Conservation (phyloP, 1,140 invertebrate species). For the Acromyrmex heyeri region DNA sequence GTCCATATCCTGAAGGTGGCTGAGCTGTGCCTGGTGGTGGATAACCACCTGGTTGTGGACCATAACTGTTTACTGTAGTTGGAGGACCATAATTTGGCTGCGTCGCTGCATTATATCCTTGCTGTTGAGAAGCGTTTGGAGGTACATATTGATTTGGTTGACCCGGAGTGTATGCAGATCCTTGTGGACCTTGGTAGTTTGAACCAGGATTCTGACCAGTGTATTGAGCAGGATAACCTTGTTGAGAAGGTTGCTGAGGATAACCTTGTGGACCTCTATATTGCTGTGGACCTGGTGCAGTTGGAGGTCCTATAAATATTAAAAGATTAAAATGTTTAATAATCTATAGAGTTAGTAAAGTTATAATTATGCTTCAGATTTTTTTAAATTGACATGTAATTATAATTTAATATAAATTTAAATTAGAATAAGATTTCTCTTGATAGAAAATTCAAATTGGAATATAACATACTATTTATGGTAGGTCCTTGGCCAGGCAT, state of each 20-base stretch:
- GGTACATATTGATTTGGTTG: slow-evolving; percentile 85
- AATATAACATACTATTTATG: slow-evolving; percentile 81
- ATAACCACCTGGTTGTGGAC: slow-evolving; percentile 83
- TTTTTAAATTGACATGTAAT: neutral
- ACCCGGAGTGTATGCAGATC: slow-evolving; percentile 80
- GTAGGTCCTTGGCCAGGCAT: slow-evolving; percentile 84
- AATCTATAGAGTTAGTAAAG: neutral
- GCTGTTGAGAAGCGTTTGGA: slow-evolving; percentile 82
- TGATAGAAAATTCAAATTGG: slow-evolving; percentile 8
- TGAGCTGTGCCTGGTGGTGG: slow-evolving; percentile 82
- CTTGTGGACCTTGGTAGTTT: slow-evolving; percentile 85
- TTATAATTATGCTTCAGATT: neutral
- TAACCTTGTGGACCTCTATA: slow-evolving; percentile 87
- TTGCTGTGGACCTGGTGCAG: slow-evolving; percentile 84
- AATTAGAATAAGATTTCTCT: slow-evolving; percentile 9
- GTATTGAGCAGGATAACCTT: slow-evolving; percentile 87
- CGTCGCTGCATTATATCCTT: slow-evolving; percentile 80
- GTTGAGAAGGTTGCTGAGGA: slow-evolving; percentile 87
- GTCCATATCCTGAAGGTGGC: slow-evolving; percentile 83
- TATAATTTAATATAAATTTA: neutral
- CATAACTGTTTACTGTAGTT: slow-evolving; percentile 84
- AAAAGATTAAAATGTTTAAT: neutral
- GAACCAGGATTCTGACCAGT: slow-evolving; percentile 84
- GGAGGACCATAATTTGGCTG: slow-evolving; percentile 85
- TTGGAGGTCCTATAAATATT: slow-evolving; percentile 77